A percentile compares a stretch with the other conserved stretches of the same genome.
Conservation (phyloP, 2,888 invertebrate species). For the Thelaira solivaga region DNA sequence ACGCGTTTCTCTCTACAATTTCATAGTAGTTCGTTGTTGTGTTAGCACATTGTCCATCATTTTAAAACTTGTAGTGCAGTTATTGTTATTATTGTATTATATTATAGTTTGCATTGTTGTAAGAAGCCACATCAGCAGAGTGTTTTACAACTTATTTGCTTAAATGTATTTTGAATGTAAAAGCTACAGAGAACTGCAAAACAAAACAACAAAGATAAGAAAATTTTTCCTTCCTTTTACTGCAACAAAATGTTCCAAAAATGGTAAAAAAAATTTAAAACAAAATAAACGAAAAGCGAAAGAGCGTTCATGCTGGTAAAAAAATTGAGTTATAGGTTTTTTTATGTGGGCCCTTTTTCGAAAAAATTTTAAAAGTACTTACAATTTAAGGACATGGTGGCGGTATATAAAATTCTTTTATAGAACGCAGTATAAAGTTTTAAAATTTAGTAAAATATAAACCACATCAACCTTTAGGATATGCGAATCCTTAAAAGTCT, state of each 20-base stretch:
- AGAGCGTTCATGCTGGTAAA: background rate
- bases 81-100: conserved; percentile 19
- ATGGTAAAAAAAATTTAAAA: background rate
- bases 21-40: conserved; percentile 51
- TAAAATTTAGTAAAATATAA: too few species aligned
- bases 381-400: too few species aligned
- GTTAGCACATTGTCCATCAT: conserved; percentile 58
- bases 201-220: background rate
- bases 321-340: too few species aligned
- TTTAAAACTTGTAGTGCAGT: conserved; percentile 7
- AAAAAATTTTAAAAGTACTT: too few species aligned
- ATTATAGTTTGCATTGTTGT: background rate
- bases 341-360: too few species aligned
- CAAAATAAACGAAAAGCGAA: background rate
- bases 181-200: background rate
- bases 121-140: conserved; percentile 12
- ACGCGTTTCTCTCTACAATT: conserved; percentile 20
- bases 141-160: conserved; percentile 36
- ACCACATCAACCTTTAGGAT: too few species aligned
- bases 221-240: background rate
- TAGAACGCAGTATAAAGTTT: too few species aligned
- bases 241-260: conserved; percentile 13
- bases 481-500: too few species aligned
- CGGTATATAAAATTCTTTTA: too few species aligned
- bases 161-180: conserved; percentile 41